Evolutionary conservation across 2,797 vertebrate genomes (phyloP).

Genomic region (Spatula versicolor): DNA sequence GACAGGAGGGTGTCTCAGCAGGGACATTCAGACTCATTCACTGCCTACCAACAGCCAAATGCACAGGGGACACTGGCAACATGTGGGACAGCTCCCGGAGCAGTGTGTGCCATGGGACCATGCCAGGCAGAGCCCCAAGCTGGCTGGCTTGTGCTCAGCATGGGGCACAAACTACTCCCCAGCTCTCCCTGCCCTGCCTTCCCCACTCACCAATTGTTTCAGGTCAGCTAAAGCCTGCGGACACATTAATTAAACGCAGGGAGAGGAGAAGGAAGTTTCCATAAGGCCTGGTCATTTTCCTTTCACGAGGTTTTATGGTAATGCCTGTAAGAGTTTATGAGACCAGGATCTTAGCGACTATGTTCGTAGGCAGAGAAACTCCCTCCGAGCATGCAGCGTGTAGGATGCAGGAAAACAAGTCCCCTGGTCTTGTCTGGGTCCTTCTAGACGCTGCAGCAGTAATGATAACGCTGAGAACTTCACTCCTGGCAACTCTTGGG

Average conservation of each 20-base stretch:
- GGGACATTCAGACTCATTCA: background rate
- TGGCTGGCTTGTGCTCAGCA: fast-evolving
- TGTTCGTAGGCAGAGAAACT: background rate
- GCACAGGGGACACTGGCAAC: background rate
- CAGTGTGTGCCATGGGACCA: background rate
- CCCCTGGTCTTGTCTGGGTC: background rate
- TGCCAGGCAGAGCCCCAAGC: background rate
- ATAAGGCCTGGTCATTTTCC: background rate
- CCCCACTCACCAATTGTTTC: background rate
- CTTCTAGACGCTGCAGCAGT: background rate
- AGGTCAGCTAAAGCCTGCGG: background rate
- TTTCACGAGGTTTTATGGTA: constrained; percentile 40
- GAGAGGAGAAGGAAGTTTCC: constrained; percentile 11
- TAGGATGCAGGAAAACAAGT: constrained; percentile 39
- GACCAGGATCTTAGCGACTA: background rate
- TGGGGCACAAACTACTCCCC: background rate
- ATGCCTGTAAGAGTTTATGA: background rate
- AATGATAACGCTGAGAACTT: background rate
- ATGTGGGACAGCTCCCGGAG: fast-evolving
- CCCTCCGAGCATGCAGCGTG: background rate
- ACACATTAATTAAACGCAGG: background rate
- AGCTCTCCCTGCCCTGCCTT: background rate
- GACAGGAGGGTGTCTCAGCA: background rate
- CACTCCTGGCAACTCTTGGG: background rate
- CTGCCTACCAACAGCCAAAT: background rate